Conservation (phyloP, 2,888 invertebrate genomes). For the Elysia crispata region DNA sequence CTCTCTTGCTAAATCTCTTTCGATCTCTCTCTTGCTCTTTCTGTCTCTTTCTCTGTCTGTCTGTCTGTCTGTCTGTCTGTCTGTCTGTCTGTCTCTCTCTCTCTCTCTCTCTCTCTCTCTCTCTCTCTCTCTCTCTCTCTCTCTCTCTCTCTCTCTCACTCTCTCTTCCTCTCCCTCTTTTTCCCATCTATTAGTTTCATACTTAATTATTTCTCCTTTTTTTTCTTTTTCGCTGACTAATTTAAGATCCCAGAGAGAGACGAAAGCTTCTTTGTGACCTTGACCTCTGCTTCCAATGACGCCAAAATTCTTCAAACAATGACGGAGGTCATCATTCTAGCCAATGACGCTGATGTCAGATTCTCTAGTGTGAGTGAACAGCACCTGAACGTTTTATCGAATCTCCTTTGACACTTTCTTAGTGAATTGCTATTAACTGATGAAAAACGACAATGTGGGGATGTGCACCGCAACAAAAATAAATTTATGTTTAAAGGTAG, state of each 20-base stretch:
- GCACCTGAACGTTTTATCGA: not conserved
- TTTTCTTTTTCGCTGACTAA: conserved; percentile 21
- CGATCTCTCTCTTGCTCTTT: not conserved
- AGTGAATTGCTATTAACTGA: too few relatives aligned
- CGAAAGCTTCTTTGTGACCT: conserved; percentile 65
- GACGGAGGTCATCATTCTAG: conserved; percentile 62
- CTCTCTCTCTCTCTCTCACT: not conserved
- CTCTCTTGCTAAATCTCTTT: not conserved
- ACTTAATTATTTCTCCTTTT: not conserved
- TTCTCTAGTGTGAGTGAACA: conserved; percentile 66
- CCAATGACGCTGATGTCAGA: conserved; percentile 74
- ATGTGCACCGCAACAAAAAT: too few relatives aligned
- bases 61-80: not conserved
- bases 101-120: not conserved
- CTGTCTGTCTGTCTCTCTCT: too few relatives aligned
- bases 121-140: not conserved
- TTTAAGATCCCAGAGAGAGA: conserved; percentile 71
- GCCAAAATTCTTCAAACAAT: conserved; percentile 58
- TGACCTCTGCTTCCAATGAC: conserved; percentile 60
- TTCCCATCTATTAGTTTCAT: not conserved
- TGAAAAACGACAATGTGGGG: too few relatives aligned
- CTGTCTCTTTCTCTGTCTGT: not conserved
- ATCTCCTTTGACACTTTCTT: too few relatives aligned
- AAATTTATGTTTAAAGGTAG: too few relatives aligned
- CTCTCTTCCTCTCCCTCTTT: not conserved